Evolutionary conservation across 2,797 vertebrate species (phyloP), one percentile per base, ranked within the genome.

Genomic region (Pipistrellus pygmaeus): DNA sequence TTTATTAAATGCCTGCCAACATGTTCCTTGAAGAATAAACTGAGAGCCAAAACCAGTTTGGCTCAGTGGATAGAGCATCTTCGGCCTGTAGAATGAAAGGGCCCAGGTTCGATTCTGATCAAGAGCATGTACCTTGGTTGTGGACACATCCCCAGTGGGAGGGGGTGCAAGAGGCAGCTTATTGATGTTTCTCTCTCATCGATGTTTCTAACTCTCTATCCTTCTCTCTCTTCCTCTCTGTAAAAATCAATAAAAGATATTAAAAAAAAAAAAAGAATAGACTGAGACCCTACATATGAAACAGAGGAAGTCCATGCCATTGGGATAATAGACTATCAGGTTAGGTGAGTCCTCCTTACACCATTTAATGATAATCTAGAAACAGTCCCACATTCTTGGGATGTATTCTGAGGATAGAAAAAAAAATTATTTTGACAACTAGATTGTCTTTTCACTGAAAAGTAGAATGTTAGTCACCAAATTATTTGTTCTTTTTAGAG

Each of bases 361-460:
- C 10, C 23, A 64, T 20, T 55, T 92, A 86, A 77, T 48, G 46
- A 81, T 25, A 12, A 1, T 77, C 7, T 73, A 38, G 14, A 57
- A 84, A 78, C 8, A 71, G n/a, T 12, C 8, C 27, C 27, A n/a
- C 9, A 20, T 6, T 92, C 27, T 55, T 44, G 72, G 15, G 78
- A 30, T 75, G 8, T 15, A 75, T 86, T 86, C 27, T 62, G 62
- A 73, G 18, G 27, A 53, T 55, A 84, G 13, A 21, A 84, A 44
- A 44, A 90, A 51, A 90, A 71, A 35, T 15, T 8, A 84, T 68
- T 81, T 87, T 93, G 66, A 88, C 60, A 94, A 62, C n/a, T 68
- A 76, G 66, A 87, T 82, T 91, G 57, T n/a, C n/a, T 93, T 8
- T 87, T 92, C 48, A 30, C 20, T 77, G 41, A 87, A 84, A 92